phyloP scores from a whole-genome alignment of 2,113 vertebrate genomes.

The Clupea harengus region DNA sequence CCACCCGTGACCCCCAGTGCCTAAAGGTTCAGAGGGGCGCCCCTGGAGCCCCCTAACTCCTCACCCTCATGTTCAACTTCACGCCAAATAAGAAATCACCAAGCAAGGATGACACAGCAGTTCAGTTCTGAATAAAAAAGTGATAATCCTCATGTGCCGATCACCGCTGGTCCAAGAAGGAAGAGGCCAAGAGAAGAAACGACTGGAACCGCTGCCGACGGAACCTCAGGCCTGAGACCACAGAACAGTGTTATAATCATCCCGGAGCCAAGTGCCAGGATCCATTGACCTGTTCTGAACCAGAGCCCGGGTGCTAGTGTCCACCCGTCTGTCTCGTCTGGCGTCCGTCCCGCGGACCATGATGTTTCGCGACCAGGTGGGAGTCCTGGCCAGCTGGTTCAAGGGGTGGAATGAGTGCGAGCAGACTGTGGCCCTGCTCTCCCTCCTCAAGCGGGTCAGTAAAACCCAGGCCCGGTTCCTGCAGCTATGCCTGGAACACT shows the following conservation, averaged over 20 bases:
- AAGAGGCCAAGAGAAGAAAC: background rate
- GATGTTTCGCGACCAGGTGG: slow-evolving; percentile 99
- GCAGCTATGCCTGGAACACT: slow-evolving; percentile 97
- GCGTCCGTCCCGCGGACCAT: slow-evolving; percentile 74
- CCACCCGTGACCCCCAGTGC: background rate
- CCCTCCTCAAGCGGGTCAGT: slow-evolving; percentile 91
- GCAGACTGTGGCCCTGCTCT: slow-evolving; percentile 96
- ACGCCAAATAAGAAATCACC: slow-evolving; percentile 7
- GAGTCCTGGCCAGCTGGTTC: slow-evolving; percentile 95
- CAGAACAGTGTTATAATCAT: slow-evolving; percentile 12
- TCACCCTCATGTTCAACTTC: slow-evolving; percentile 16
- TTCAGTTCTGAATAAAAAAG: slow-evolving; percentile 19
- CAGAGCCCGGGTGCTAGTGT: background rate
- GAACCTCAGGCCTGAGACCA: background rate
- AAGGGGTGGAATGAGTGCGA: slow-evolving; percentile 99
- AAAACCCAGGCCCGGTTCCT: slow-evolving; percentile 97
- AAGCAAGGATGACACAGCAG: slow-evolving; percentile 51
- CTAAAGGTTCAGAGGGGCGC: slow-evolving; percentile 5
- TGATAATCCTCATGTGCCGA: background rate
- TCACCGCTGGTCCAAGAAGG: slow-evolving; percentile 7
- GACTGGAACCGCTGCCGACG: background rate
- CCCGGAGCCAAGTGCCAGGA: background rate
- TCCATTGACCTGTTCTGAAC: slow-evolving; percentile 19
- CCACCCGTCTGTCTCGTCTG: background rate
- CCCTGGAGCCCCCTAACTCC: slow-evolving; percentile 16